Percentiles rank a stretch among this genome's conserved stretches.
Evolutionary conservation across 2,113 vertebrate genomes (phyloP).

Genomic region (Petrocephalus zakoni): DNA sequence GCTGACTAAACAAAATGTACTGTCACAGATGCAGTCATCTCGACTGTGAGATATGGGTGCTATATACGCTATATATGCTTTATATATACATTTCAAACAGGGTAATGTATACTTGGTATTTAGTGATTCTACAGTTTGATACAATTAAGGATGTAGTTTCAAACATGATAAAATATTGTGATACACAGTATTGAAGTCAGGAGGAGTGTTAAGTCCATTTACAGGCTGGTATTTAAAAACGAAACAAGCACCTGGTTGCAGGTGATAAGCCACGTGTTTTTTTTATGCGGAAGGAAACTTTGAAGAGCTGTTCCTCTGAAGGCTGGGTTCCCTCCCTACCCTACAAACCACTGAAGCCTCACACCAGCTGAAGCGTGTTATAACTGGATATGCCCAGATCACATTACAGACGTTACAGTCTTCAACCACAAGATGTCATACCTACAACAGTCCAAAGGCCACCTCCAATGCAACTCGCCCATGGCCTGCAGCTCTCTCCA

Average conservation of each 20-base stretch:
- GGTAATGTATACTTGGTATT: not conserved
- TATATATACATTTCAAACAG: not conserved
- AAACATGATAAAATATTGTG: not conserved
- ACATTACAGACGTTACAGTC: constrained; percentile 15
- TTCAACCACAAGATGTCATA: not conserved
- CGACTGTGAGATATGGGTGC: not conserved
- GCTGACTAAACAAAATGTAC: not conserved
- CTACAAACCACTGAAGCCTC: not conserved
- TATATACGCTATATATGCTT: not conserved
- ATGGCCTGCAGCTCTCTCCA: not conserved
- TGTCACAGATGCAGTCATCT: not conserved
- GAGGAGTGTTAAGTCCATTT: not conserved
- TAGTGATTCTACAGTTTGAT: not conserved
- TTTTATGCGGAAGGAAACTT: not conserved
- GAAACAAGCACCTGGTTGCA: not conserved
- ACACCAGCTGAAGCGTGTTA: not conserved
- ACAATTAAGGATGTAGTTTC: not conserved
- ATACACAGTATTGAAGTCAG: not conserved
- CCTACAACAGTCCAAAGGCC: not conserved
- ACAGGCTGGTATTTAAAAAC: not conserved
- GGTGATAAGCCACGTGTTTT: not conserved
- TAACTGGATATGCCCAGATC: constrained; percentile 7
- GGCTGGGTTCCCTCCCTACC: not conserved
- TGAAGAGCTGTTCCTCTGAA: not conserved
- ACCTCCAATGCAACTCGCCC: not conserved